Percentiles rank a stretch among this genome's conserved stretches.
Conservation (phyloP, 2,888 invertebrate species). For the Amphipyra berbera region DNA sequence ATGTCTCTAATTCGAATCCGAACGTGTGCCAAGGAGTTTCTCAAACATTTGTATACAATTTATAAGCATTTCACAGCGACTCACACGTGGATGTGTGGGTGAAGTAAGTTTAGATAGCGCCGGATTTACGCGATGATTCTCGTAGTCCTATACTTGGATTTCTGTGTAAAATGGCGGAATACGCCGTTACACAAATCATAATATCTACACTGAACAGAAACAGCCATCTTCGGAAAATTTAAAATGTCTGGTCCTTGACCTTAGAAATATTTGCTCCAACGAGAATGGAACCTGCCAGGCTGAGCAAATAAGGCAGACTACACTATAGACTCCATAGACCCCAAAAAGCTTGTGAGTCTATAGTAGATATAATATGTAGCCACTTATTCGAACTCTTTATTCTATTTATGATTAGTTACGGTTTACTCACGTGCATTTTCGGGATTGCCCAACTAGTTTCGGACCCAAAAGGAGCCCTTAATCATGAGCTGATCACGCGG, state of each 20-base stretch:
- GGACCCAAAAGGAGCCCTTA: too few relatives aligned
- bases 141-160: conserved; percentile 35
- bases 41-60: conserved; percentile 38
- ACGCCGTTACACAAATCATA: background rate
- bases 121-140: conserved; percentile 32
- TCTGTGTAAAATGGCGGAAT: conserved; percentile 7
- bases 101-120: conserved; percentile 12
- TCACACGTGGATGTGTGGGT: conserved; percentile 2
- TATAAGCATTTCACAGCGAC: conserved; percentile 38
- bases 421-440: too few relatives aligned
- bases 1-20: conserved; percentile 24
- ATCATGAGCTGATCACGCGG: too few relatives aligned
- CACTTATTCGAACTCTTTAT: too few relatives aligned
- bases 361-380: too few relatives aligned
- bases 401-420: too few relatives aligned
- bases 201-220: background rate
- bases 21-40: conserved; percentile 43
- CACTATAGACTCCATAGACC: too few relatives aligned
- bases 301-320: too few relatives aligned
- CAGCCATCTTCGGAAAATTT: background rate
- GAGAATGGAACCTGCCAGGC: background rate
- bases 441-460: too few relatives aligned
- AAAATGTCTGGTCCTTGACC: conserved; percentile 1
- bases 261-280: background rate
- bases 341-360: too few relatives aligned